Conservation (phyloP, 1,140 invertebrate species). For the Drosophila watanabei region DNA sequence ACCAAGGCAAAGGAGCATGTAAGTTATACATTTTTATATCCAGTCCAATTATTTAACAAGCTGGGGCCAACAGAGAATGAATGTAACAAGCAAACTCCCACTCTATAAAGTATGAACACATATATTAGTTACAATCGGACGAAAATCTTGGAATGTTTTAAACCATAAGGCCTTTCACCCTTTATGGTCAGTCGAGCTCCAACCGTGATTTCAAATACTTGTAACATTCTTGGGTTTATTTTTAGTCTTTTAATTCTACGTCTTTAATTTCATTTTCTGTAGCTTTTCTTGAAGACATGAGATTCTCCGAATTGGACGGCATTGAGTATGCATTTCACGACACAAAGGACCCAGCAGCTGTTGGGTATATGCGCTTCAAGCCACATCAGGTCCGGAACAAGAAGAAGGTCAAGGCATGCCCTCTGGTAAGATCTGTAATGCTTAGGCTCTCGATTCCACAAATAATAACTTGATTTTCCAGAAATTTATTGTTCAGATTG, state of each 20-base stretch:
- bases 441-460: too few species aligned
- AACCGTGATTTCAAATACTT: background rate
- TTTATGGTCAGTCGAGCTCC: too few species aligned
- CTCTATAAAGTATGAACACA: background rate
- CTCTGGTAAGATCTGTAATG: conserved; percentile 35
- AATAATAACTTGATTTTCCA: conserved; percentile 13
- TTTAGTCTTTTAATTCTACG: background rate
- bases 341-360: conserved; percentile 36
- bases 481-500: conserved; percentile 59
- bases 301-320: conserved; percentile 48
- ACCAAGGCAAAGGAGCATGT: background rate
- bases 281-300: conserved; percentile 44
- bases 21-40: background rate
- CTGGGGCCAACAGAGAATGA: background rate
- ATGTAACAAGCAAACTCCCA: background rate
- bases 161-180: too few species aligned
- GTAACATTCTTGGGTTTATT: background rate
- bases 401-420: conserved; percentile 36
- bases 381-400: conserved; percentile 45
- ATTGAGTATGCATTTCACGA: conserved; percentile 68
- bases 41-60: background rate
- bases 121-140: background rate
- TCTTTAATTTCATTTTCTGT: background rate
- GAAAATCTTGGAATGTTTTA: too few species aligned
- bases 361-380: conserved; percentile 70